Evolutionary conservation across 2,113 vertebrate species (phyloP).

Genomic region (Micronycteris hirsuta): DNA sequence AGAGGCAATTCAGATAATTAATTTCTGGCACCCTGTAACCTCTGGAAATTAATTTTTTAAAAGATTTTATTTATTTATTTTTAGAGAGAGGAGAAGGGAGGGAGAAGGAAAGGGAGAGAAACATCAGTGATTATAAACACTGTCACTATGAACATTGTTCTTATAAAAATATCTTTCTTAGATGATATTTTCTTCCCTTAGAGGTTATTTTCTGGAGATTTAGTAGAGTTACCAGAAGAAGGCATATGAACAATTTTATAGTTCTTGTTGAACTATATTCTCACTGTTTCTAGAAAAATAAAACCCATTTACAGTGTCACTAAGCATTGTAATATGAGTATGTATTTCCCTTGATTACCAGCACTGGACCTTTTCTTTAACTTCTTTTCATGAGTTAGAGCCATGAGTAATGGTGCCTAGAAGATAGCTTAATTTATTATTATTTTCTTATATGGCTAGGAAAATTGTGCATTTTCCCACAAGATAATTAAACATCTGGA

Average conservation of each 20-base stretch:
- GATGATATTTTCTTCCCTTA: neutral
- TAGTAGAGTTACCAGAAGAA: neutral
- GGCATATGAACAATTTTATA: neutral
- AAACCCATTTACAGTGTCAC: neutral
- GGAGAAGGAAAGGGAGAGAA: too few relatives aligned
- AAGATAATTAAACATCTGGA: neutral
- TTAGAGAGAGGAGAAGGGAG: too few relatives aligned
- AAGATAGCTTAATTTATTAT: conserved; percentile 13
- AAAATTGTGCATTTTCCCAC: neutral
- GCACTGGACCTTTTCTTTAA: neutral
- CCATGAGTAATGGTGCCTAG: neutral
- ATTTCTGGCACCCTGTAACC: neutral
- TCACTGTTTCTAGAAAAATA: neutral
- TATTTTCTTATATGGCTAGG: neutral
- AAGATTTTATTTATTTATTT: too few relatives aligned
- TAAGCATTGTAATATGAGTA: neutral
- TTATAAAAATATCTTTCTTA: neutral
- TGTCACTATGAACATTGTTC: neutral
- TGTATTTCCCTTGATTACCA: neutral
- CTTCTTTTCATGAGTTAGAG: conserved; percentile 8
- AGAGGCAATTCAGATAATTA: neutral
- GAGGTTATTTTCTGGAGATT: neutral
- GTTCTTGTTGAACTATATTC: neutral
- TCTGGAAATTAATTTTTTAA: neutral
- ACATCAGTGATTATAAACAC: neutral